Evolutionary conservation across 2,888 invertebrate species (phyloP), one percentile per base, ranked within the genome.

Genomic region (Torymus auratus): DNA sequence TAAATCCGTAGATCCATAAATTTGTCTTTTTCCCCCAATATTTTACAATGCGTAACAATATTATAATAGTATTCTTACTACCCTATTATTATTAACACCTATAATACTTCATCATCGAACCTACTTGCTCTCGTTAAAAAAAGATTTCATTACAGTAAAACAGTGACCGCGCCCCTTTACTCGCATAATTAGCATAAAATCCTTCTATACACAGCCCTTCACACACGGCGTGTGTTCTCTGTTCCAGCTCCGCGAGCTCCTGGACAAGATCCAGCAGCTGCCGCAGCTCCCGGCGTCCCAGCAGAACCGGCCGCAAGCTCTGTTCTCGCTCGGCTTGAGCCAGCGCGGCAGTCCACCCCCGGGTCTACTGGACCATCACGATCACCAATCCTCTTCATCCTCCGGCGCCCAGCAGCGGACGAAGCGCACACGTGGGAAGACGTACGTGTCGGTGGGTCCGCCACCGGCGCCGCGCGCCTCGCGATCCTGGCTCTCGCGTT

Each of bases 201-300:
- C 41, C 7, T 28, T 28, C 2, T 28, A 28, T 28, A 28, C 28
- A 28, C 3, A 28, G 28, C 28, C 28, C 28, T 7, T 41, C 41
- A 41, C 41, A 10, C 7, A 7, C 1, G 5, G 7, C 41, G 1
- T 41, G 5, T 7, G 7, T 41, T 41, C 41, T 41, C 7, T 11
- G 11, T 62, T 84, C 84, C 82, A 90, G 90, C 85, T 91, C 83
- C 93, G 94, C 71, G 96, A 96, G 85, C 93, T 96, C 41, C 92
- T 95, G 77, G 94, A 94, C 86, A 94, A 94, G 91, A 94, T 96
- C 81, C 94, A 95, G 84, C 94, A 95, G 89, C 92, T 92, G 90
- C 94, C 91, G 84, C 94, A 92, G 89, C 92, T 91, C 61, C 88
- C 91, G 70, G 85, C 85, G 85, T 88, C 83, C 83, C 85, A 84